Evolutionary conservation across 2,888 invertebrate species (phyloP).

Genomic region (Lydus trimaculatus): DNA sequence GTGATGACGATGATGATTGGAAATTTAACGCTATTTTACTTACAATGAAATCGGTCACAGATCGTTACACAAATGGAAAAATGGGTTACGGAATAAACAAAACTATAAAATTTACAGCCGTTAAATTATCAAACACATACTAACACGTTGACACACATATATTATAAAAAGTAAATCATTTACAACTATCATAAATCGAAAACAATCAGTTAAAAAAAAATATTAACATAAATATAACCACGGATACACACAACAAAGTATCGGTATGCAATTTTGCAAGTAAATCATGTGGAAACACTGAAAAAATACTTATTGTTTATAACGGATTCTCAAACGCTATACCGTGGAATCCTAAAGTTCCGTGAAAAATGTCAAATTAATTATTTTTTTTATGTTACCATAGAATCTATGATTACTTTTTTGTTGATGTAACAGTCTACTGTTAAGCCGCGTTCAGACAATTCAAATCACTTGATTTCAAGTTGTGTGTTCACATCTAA

Average conservation of each 20-base stretch:
- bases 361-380: no score
- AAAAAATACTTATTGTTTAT: no score
- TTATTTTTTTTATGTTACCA: no score
- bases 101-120: slow-evolving; percentile 29
- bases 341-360: no score
- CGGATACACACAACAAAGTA: background rate
- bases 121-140: slow-evolving; percentile 19
- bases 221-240: background rate
- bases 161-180: background rate
- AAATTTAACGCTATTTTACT: background rate
- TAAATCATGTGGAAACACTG: no score
- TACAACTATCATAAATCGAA: background rate
- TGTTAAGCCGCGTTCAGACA: no score
- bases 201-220: background rate
- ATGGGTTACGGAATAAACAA: slow-evolving; percentile 31
- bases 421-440: no score
- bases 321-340: no score
- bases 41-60: slow-evolving; percentile 23
- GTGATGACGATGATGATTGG: background rate
- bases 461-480: no score
- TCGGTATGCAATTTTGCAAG: no score
- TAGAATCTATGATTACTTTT: no score
- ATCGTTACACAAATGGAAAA: slow-evolving; percentile 27
- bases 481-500: no score
- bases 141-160: background rate